Evolutionary conservation across 1,140 invertebrate genomes (phyloP), one percentile per base, ranked within the genome.

Genomic region (Hydropsyche tenuis): DNA sequence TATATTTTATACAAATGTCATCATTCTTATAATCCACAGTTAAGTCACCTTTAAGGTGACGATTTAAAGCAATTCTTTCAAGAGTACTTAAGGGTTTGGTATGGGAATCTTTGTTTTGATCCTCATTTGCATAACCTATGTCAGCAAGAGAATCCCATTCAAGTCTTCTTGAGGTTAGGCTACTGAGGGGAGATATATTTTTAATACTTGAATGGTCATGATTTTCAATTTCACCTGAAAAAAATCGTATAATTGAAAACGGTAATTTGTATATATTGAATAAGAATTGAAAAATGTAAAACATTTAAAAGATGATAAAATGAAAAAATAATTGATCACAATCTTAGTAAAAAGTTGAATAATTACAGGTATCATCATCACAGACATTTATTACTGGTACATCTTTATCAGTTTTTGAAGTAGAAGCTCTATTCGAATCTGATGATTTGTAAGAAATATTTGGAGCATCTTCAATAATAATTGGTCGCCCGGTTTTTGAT

Each of bases 131-230:
- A 82, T 93, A 93, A 4, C 91, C 92, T 45, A 92, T 91, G 83
- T 93, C 91, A 6, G 90, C 91, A 60, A 91, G 87, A 73, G 89
- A 92, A 79, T 92, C 91, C 91, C 91, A 92, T 82, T 93, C 91
- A 1, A 93, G 80, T 74, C 88, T 89, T 6, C 88, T 84, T 76
- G 90, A 91, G 1, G 87, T 86, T 0, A 89, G 79, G 79, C 90
- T 91, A 63, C 89, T 90, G 37, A 87, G 87, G 12, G 89, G 89
- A 6, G 88, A 89, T 78, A 18, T 7, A 27, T 12, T 46, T 70
- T 70, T 70, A 23, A 48, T 48, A 11, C n/a, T 42, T 12, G 23
- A 70, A 18, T 12, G 25, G 22, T 70, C 66, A 82, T 46, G 53
- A 64, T 62, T 70, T 51, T 72, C 25, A 46, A 12, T 27, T 14